Percentiles rank a stretch among this genome's conserved stretches.
Conservation (phyloP, 2,797 vertebrate genomes). For the Sebastes iracundus region DNA sequence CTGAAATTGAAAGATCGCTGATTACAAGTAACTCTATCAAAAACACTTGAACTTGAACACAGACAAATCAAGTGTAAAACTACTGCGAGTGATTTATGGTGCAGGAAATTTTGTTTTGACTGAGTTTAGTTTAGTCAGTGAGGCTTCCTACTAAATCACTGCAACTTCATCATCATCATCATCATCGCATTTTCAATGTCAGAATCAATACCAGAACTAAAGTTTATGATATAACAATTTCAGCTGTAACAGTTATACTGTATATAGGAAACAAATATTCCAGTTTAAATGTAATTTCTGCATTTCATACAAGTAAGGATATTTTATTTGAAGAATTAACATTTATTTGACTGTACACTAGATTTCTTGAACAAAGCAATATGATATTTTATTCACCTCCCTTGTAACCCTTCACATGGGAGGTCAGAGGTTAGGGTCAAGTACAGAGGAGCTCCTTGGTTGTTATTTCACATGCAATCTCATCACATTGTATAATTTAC, state of each 20-base stretch:
- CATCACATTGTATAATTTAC: not conserved
- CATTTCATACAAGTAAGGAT: not conserved
- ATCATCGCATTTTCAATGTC: not conserved
- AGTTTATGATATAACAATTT: not conserved
- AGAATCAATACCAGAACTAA: not conserved
- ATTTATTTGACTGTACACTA: not conserved
- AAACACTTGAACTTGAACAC: not conserved
- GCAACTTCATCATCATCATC: no score
- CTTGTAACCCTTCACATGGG: not conserved
- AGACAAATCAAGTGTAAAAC: no score
- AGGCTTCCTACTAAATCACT: no score
- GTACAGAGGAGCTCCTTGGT: not conserved
- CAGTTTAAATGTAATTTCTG: not conserved
- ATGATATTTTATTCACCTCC: not conserved
- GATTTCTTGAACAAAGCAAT: not conserved
- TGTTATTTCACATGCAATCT: not conserved
- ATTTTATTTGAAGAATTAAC: not conserved
- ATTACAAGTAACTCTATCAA: slow-evolving; percentile 8
- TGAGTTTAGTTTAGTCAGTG: no score
- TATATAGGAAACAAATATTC: not conserved
- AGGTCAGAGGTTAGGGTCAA: not conserved
- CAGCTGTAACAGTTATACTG: not conserved
- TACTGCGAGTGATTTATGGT: no score
- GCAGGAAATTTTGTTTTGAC: no score
- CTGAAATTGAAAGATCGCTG: not conserved